Evolutionary conservation across 2,888 invertebrate genomes (phyloP), one percentile per base, ranked within the genome.

Genomic region (Idaea aversata): DNA sequence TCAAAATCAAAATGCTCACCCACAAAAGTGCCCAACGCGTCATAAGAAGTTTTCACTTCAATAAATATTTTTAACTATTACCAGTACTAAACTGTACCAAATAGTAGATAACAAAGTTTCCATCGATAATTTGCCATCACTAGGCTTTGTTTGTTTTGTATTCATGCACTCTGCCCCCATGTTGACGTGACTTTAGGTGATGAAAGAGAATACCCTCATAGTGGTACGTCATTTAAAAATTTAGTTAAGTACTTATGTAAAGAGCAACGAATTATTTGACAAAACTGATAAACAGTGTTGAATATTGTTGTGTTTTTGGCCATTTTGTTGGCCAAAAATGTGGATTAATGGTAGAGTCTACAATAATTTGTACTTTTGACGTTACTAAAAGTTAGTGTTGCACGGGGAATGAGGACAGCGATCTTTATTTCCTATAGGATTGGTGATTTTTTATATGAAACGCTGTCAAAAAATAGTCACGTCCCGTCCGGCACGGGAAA

Each of bases 121-220:
- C 7, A 47, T 47, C 47, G 47, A 47, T 47, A 47, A 47, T 47
- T 47, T 47, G 5, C 47, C 47, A 47, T 47, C 47, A 47, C 47
- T 47, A 47, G 13, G 47, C 47, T 47, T 6, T 47, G 47, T 47
- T 47, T 47, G 47, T 47, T 47, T 47, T 35, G 57, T 59, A 59
- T 36, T 36, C 63, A 59, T 67, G 69, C 67, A 66, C 67, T 69
- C 63, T 70, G 69, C 70, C 66, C 67, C 60, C 62, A 38, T 35
- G 61, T 59, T 10, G 62, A 64, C 64, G 67, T 67, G 67, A 65
- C 65, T 62, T 59, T 59, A 65, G 25, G 62, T 65, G 65, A 61
- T 65, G 61, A 66, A 69, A 71, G 61, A 69, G 64, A 63, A 63
- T 34, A 59, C 59, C 36, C 25, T 16, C 38, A 16, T 16, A 36